Evolutionary conservation across 2,888 invertebrate species (phyloP), one percentile per base, ranked within the genome.

Genomic region (Branchellion lobata): DNA sequence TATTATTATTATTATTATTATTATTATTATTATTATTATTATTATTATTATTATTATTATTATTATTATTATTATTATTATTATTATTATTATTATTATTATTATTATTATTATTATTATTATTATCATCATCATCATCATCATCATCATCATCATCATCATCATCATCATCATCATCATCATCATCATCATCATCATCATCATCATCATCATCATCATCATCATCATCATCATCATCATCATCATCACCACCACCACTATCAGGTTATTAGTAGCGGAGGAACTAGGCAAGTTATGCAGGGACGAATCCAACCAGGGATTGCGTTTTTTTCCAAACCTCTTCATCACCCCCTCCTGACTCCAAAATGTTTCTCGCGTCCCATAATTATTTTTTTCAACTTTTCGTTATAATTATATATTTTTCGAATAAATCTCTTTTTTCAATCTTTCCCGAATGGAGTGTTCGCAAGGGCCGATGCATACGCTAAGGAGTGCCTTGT

Each of bases 251-350:
- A 65, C 65, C 29, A n/a, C n/a, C n/a, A n/a, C n/a, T n/a, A n/a
- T 72, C 85, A 89, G 94, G 78, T 90, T 99, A 47, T 89, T 93
- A 80, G 92, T 93, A 1, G 92, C 96, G 0, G 99, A 99, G 88
- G 92, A 92, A 81, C 90, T 91, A 84, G 97, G 96, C 0, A 90
- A 92, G 84, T 91, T 94, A 1, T 98, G 97, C 86, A 90, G 98
- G 80, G 99, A 99, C 88, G 97, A 98, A 87, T 93, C 94, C 0
- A 93, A 96, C 80, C 95, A 97, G 89, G 97, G 97, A 11, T 89
- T 99, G 61, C 90, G 93, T 80, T 99, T 98, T 89, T 99, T 94
- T 89, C 93, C 94, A 0, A 99, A 99, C 90, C 88, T 91, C 80
- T 94, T 98, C 82, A 82, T 86, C 8, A 84, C 61, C 27, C 57